Base-by-base conservation (phyloP, 2,888 invertebrate species). In the Campoplex nolae region DNA sequence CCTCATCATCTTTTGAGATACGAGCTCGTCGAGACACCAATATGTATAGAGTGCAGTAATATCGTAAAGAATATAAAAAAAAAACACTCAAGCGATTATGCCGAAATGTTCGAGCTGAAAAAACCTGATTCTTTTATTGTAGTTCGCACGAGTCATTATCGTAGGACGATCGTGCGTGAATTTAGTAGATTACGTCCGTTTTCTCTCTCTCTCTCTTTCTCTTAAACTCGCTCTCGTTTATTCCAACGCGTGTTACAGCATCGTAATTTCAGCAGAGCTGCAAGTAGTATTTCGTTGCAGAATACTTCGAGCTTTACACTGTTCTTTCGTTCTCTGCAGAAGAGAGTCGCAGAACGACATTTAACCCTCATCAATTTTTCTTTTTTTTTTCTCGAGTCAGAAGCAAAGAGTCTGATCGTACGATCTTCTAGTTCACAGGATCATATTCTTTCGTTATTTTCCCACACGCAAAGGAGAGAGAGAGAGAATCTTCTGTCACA, bases 71-170 rank as follows among this genome's bases (percentile, higher is more conserved):
- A 86, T 84, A 74, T 0, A 38, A 38, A 38, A 38, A 38, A 81
- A 62, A 65, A 58, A 48, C 67, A 79, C 85, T 88, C 84, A 88
- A 88, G 88, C 88, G 89, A 89, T 90, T 85, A 78, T 85, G 51
- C 81, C 67, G 78, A 74, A 80, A 56, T 58, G 45, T 58, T 54
- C 18, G 54, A 76, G 48, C 42, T 62, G 28, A 81, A 42, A 81
- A 88, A 88, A 89, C 85, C 84, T 85, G 88, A 89, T 86, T 65
- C 81, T 87, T 87, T 86, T 77, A 84, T 84, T 77, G 65, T 82
- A 83, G 65, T 81, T 58, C 82, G 82, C 87, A 84, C 85, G 83
- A 86, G 73, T 86, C 81, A 89, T 89, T 88, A 89, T 89, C 88
- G 86, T 75, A 23, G 18, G 51, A 82, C 70, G 87, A 89, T 88